phyloP scores from a whole-genome alignment of 2,113 vertebrate genomes.

The Ammodytes dubius region DNA sequence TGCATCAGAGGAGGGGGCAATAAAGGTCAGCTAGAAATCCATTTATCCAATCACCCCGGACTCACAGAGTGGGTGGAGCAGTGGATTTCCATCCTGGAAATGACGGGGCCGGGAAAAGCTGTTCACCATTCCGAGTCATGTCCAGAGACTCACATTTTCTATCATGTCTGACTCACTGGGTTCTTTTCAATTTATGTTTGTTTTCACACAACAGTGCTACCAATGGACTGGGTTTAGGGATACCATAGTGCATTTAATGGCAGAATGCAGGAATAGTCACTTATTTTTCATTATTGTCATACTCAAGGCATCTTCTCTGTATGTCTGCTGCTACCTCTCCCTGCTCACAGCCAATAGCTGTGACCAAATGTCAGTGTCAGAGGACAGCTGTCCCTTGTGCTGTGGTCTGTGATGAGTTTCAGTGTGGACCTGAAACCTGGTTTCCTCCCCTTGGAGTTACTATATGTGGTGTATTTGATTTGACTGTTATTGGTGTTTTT shows the following conservation, averaged over 20 bases:
- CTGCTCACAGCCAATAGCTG: constrained; percentile 14
- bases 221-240: not conserved
- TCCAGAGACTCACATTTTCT: not conserved
- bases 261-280: not conserved
- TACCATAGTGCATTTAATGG: not conserved
- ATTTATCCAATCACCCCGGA: constrained; percentile 71
- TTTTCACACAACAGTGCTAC: not conserved
- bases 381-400: constrained; percentile 35
- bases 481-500: not conserved
- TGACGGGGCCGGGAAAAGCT: constrained; percentile 39
- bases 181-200: not conserved
- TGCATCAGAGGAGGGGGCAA: constrained; percentile 59
- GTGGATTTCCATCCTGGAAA: constrained; percentile 49
- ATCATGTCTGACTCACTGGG: constrained; percentile 9
- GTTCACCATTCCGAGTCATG: constrained; percentile 12
- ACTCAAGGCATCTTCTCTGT: not conserved
- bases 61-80: constrained; percentile 13
- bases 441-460: not conserved
- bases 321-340: not conserved
- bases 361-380: constrained; percentile 23
- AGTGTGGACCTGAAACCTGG: constrained; percentile 17
- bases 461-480: not conserved
- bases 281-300: too few relatives aligned
- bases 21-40: constrained; percentile 77
- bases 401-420: constrained; percentile 26